Evolutionary conservation across 2,113 vertebrate genomes (phyloP).

Genomic region (Scytalopus superciliaris): DNA sequence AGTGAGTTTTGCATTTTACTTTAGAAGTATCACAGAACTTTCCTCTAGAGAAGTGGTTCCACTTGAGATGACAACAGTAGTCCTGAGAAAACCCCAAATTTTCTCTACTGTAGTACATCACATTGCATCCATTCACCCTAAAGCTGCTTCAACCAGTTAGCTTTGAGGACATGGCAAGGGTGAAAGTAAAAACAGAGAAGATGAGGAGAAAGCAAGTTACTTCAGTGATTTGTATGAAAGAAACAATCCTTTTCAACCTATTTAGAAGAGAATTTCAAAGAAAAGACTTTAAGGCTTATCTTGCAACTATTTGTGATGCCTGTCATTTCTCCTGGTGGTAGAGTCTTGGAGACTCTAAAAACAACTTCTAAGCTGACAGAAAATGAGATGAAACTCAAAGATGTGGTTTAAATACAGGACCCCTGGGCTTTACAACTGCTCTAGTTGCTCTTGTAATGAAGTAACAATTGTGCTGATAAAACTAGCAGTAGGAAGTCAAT

Average conservation of each 20-base stretch:
- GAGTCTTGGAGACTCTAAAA: background rate
- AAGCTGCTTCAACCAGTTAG: background rate
- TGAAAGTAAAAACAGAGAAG: background rate
- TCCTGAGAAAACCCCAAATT: background rate
- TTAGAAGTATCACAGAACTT: background rate
- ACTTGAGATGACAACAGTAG: background rate
- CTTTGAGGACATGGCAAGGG: background rate
- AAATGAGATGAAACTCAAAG: conserved; percentile 9
- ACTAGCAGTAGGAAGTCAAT: background rate
- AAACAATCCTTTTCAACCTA: background rate
- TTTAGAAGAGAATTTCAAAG: background rate
- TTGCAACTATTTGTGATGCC: background rate
- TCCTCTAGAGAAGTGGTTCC: background rate
- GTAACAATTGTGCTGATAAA: background rate
- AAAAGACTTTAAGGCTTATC: conserved; percentile 3
- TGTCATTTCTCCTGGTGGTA: background rate
- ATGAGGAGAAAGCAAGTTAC: background rate
- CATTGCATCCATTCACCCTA: background rate
- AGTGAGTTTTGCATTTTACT: background rate
- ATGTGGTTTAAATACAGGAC: background rate
- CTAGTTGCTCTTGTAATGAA: background rate
- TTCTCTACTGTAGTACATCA: background rate
- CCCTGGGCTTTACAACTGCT: background rate
- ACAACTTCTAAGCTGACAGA: background rate
- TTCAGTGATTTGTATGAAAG: background rate